Evolutionary conservation across 2,888 invertebrate genomes (phyloP), one percentile per base, ranked within the genome.

Genomic region (Drosophila seclusa): DNA sequence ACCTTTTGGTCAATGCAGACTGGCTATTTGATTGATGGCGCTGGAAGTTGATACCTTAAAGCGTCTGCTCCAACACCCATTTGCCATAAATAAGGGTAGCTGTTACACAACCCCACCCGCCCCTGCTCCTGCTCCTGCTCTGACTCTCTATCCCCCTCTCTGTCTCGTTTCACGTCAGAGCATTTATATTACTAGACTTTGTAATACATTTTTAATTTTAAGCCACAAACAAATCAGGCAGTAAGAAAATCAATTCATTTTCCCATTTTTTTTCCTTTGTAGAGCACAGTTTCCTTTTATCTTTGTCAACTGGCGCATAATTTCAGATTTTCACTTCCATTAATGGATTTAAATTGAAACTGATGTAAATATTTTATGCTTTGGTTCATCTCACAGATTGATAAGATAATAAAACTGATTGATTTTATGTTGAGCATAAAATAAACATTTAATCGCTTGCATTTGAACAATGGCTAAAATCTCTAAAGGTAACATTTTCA

Each of bases 1-100:
- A 7, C 57, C 53, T 29, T 57, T 31, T 31, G 27, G 48, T 21
- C 54, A 64, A 27, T 80, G 67, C 62, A 72, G 62, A 57, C 36
- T 68, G 78, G 65, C 77, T 52, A 76, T 80, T 78, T 78, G 80
- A 78, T 78, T 78, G 78, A 78, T 78, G 77, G 80, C 53, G 31
- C 50, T 57, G 48, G 21, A 70, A 69, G 71, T 53, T 70, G 52
- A 60, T 70, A 59, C 70, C 59, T 69, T 67, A 67, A 66, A 66
- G 52, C 66, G 34, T 45, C 42, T 32, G 54, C 29, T 36, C 68
- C 24, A 42, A 42, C 34, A n/a, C 31, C 68, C 32, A 3, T 45
- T 45, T 24, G 21, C 45, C 52, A 55, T 48, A 74, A 74, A 64
- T 68, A 52, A 59, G 59, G n/a, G 36, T 38, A 58, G 29, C 61